Percentiles rank a stretch among this genome's conserved stretches.
These are phyloP conservation scores for Sebastolobus altivelis DNA, from an alignment of 2,797 vertebrate genomes.

Conservation along the genomic window DNA sequence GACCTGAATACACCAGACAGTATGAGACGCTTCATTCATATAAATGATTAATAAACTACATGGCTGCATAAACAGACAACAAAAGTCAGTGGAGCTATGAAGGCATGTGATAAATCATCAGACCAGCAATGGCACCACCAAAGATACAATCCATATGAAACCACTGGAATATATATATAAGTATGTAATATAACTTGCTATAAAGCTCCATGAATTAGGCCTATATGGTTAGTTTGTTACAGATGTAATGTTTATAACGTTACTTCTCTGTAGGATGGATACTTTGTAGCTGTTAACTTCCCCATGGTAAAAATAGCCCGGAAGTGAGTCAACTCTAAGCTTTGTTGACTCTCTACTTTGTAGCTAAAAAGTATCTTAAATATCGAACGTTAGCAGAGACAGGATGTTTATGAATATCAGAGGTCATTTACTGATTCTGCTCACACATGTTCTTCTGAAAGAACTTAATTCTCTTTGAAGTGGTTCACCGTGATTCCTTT, in stretches of 20 bases:
- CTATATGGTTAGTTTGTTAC: neutral
- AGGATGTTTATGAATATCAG: neutral
- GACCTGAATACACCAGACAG: neutral
- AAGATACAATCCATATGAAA: too few relatives aligned
- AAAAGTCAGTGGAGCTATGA: neutral
- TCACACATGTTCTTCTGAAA: neutral
- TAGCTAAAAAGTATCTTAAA: neutral
- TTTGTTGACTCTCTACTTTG: too few relatives aligned
- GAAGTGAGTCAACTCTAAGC: too few relatives aligned
- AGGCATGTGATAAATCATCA: conserved; percentile 15
- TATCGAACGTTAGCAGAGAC: too few relatives aligned
- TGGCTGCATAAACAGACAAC: neutral
- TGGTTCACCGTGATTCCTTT: neutral
- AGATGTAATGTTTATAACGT: neutral
- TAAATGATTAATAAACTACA: neutral
- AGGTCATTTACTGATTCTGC: neutral
- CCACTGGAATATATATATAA: too few relatives aligned
- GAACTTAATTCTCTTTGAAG: rapidly evolving
- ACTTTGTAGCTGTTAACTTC: neutral
- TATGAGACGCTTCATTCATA: neutral
- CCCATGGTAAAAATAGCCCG: rapidly evolving
- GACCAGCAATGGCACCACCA: neutral
- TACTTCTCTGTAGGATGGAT: neutral
- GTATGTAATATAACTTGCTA: neutral
- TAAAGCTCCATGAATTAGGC: neutral